Evolutionary conservation across 1,140 invertebrate genomes (phyloP).

Genomic region (Atta cephalotes): DNA sequence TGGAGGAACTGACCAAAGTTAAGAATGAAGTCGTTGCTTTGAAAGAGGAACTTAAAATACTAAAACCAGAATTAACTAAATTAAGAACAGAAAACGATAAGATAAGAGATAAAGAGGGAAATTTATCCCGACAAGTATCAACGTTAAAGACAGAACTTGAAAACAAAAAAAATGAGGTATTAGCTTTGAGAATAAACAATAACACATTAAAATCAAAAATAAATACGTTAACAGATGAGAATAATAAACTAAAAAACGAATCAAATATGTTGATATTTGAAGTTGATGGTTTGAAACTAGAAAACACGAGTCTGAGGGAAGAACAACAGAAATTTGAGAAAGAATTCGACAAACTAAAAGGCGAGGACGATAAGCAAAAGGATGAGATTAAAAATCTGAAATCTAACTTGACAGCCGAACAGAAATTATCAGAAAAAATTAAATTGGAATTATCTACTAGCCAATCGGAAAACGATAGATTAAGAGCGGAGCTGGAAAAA

Average conservation of each 20-base stretch:
- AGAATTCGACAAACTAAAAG: conserved; percentile 55
- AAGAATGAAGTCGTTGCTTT: conserved; percentile 34
- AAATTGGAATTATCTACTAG: conserved; percentile 49
- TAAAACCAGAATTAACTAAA: conserved; percentile 71
- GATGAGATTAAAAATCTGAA: conserved; percentile 61
- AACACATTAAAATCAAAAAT: conserved; percentile 31
- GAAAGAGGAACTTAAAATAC: conserved; percentile 64
- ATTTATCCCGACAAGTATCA: conserved; percentile 28
- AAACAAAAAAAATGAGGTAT: conserved; percentile 52
- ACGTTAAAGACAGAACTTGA: conserved; percentile 49
- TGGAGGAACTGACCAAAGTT: conserved; percentile 10
- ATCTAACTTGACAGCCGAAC: conserved; percentile 50
- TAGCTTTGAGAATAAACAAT: conserved; percentile 61
- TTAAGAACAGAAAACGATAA: conserved; percentile 65
- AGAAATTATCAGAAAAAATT: conserved; percentile 31
- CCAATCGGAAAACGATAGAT: conserved; percentile 61
- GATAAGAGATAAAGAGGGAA: conserved; percentile 36
- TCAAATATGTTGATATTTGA: conserved; percentile 33
- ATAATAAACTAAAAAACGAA: conserved; percentile 36
- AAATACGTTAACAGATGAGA: conserved; percentile 27
- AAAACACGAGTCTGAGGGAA: conserved; percentile 47
- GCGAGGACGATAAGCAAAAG: conserved; percentile 61
- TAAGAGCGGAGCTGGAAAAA: conserved; percentile 43
- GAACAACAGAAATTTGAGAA: conserved; percentile 37
- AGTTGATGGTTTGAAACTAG: conserved; percentile 41